Evolutionary conservation across 2,113 vertebrate genomes (phyloP).

Genomic region (Euleptes europaea): DNA sequence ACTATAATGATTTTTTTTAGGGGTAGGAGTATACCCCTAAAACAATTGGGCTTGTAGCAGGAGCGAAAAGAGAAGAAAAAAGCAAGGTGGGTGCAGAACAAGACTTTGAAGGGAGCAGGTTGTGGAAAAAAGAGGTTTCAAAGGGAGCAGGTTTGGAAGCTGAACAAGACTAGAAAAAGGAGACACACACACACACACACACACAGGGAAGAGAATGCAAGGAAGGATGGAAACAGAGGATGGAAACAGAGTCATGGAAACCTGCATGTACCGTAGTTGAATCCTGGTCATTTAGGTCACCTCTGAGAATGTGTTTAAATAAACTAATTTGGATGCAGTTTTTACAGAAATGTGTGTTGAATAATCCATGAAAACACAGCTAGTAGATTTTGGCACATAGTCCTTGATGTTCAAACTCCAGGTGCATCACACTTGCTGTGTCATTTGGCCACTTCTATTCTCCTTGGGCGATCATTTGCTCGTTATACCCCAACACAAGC

Average conservation of each 20-base stretch:
- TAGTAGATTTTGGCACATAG: neutral
- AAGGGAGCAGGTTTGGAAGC: too few relatives aligned
- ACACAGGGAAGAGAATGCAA: too few relatives aligned
- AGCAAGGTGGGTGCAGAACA: too few relatives aligned
- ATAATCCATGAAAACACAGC: slow-evolving; percentile 18
- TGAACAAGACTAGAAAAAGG: too few relatives aligned
- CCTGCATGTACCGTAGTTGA: accelerated
- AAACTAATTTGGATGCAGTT: slow-evolving; percentile 4
- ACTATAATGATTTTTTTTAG: too few relatives aligned
- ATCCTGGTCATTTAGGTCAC: neutral
- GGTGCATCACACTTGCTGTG: slow-evolving; percentile 19
- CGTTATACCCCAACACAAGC: slow-evolving; percentile 3
- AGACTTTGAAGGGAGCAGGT: too few relatives aligned
- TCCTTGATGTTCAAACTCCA: slow-evolving; percentile 18
- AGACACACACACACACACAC: too few relatives aligned
- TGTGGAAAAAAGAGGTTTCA: too few relatives aligned
- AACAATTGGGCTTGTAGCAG: too few relatives aligned
- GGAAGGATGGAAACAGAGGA: too few relatives aligned
- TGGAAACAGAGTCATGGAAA: neutral
- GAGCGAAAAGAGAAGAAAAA: too few relatives aligned
- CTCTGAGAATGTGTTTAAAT: neutral
- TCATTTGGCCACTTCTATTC: slow-evolving; percentile 10
- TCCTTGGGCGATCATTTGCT: slow-evolving; percentile 22
- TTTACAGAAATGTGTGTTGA: slow-evolving; percentile 2
- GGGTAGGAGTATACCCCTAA: too few relatives aligned